These are phyloP conservation scores for Leptinotarsa lineolata DNA, from an alignment of 1,140 invertebrate species.

Conservation along the genomic window DNA sequence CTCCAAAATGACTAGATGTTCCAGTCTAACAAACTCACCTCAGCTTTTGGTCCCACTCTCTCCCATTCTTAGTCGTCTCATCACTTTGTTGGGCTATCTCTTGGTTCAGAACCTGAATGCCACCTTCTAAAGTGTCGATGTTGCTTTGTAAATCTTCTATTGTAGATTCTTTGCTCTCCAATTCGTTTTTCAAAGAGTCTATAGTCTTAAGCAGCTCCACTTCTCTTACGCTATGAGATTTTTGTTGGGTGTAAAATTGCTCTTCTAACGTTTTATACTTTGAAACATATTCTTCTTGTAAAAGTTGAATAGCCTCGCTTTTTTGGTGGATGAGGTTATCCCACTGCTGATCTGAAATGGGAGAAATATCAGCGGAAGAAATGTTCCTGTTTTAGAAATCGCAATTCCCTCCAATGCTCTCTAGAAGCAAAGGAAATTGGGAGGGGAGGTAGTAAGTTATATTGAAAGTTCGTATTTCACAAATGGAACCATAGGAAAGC, in stretches of 20 bases:
- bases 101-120: conserved; percentile 54
- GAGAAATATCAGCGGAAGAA: background rate
- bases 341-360: conserved; percentile 59
- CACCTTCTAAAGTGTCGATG: conserved; percentile 54
- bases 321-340: conserved; percentile 61
- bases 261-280: conserved; percentile 59
- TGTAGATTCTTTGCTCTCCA: conserved; percentile 51
- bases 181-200: conserved; percentile 52
- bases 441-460: too few species aligned
- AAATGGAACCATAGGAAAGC: too few species aligned
- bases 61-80: conserved; percentile 42
- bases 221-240: conserved; percentile 51
- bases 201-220: conserved; percentile 54
- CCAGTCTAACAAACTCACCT: conserved; percentile 38
- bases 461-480: too few species aligned
- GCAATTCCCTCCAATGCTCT: too few species aligned
- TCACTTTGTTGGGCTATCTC: conserved; percentile 51
- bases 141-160: conserved; percentile 55
- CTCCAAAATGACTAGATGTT: too few species aligned
- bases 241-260: conserved; percentile 53
- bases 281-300: conserved; percentile 60
- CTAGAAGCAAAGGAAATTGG: too few species aligned
- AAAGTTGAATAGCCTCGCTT: conserved; percentile 58
- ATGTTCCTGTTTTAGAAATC: too few species aligned
- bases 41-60: conserved; percentile 52